Conservation (phyloP, 2,888 invertebrate genomes). For the Ischnura elegans region DNA sequence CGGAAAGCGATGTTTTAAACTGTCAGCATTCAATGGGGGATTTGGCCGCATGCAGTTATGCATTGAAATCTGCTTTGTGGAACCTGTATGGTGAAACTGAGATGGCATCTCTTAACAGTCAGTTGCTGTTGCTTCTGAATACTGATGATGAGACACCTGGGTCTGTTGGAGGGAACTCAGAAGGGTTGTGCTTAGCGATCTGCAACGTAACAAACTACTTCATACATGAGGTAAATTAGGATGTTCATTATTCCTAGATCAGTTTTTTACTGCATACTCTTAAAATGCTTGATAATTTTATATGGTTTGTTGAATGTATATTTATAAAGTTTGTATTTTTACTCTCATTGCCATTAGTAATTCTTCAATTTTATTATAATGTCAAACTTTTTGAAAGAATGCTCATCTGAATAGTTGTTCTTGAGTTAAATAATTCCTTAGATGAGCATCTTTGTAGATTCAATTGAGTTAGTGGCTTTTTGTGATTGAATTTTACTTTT, state of each 20-base stretch:
- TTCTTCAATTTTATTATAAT: too few species aligned
- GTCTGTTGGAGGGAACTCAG: slow-evolving; percentile 81
- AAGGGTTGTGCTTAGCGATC: slow-evolving; percentile 85
- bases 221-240: slow-evolving; percentile 77
- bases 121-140: slow-evolving; percentile 88
- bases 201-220: slow-evolving; percentile 84
- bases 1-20: slow-evolving; percentile 92
- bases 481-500: too few species aligned
- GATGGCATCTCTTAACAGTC: slow-evolving; percentile 89
- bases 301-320: too few species aligned
- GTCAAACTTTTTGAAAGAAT: too few species aligned
- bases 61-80: slow-evolving; percentile 93
- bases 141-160: slow-evolving; percentile 80
- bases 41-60: slow-evolving; percentile 88
- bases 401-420: too few species aligned
- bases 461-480: too few species aligned
- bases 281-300: too few species aligned
- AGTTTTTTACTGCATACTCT: too few species aligned
- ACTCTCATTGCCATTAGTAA: too few species aligned
- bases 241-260: neutral
- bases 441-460: too few species aligned
- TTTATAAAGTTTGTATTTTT: too few species aligned
- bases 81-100: slow-evolving; percentile 92
- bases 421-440: too few species aligned
- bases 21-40: slow-evolving; percentile 91